Base-by-base conservation (phyloP, 2,888 invertebrate species). In the Cloeon dipterum region DNA sequence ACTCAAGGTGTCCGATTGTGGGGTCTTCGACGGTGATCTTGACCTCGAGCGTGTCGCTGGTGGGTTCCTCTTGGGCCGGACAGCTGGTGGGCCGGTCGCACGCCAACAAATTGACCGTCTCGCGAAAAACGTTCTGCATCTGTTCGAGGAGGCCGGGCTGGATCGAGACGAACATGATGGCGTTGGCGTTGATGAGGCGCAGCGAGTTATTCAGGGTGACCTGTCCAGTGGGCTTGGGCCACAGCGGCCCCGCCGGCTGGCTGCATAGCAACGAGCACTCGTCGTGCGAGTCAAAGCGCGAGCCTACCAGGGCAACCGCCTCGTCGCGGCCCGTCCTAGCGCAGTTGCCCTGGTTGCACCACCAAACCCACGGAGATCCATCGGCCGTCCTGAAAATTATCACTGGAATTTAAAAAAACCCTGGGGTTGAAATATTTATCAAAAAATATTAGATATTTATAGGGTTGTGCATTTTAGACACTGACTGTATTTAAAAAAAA, bases 251-350 rank as follows among this genome's bases (percentile, higher is more conserved):
- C 46, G 66, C 70, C 23, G 62, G 55, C n/a, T n/a, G n/a, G 1
- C 74, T 75, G 45, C 78, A 78, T 1, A 69, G 67, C 5, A 76
- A 58, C 16, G 74, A 62, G 46, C 78, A 78, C 26, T 68, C 58
- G 40, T 68, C 65, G 43, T 74, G 52, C 37, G 40, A 47, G 42
- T 43, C 39, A 5, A 75, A 72, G 46, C 62, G 71, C 41, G 62
- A 64, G 47, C 47, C 54, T 41, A 47, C n/a, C n/a, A n/a, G n/a
- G n/a, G n/a, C 49, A 17, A 54, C 52, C 42, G 61, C 57, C 4
- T 57, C 47, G 20, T 58, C 57, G 20, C 55, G 50, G 32, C 55
- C 59, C 32, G 61, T 56, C 25, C 75, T 66, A 46, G 77, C 72
- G 60, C 79, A 81, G 42, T 70, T 66, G 44, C 61, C 62, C 32